Base-by-base conservation (phyloP, 2,888 invertebrate genomes). In the Cheilosia variabilis region DNA sequence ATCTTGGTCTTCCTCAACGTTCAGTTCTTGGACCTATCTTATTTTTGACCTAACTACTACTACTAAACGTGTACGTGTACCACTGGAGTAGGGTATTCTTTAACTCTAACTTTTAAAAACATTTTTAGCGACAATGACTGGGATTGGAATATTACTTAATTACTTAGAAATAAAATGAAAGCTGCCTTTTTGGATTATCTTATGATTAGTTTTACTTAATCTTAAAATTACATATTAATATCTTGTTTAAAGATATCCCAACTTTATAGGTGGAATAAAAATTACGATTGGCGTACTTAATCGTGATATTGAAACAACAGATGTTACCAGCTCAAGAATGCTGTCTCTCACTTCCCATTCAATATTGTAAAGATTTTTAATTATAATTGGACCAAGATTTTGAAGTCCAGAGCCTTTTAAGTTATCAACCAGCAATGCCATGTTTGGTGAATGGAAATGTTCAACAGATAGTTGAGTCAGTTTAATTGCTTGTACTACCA, bases 341-440 rank as follows among this genome's bases (percentile, higher is more conserved):
- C 95, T 95, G 88, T 97, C 97, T 47, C 96, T 93, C 1, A 97
- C 94, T 91, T 97, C 96, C 97, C 97, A 97, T 62, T 95, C 93
- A 4, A 93, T 91, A 89, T 96, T 96, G 88, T 96, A 95, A 90
- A 96, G 92, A 89, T 96, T 95, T 90, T 94, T 94, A 63, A 94
- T 94, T 5, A 97, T 93, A 13, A 96, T 94, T 13, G 94, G 93
- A 0, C 95, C 96, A 9, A 96, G 91, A 79, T 94, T 94, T 80
- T 94, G 93, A 90, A 96, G 94, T 0, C 94, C 93, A 0, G 95
- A 94, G 2, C 95, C 95, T 2, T 94, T 93, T 65, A 94, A 93
- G 19, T 94, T 93, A 88, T 96, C 96, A 82, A 96, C 93, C 7
- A 97, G 92, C 31, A 97, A 90, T 0, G 95, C 96, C 89, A 97